Base-by-base conservation (phyloP, 2,888 invertebrate genomes). In the Ferrisia virgata region DNA sequence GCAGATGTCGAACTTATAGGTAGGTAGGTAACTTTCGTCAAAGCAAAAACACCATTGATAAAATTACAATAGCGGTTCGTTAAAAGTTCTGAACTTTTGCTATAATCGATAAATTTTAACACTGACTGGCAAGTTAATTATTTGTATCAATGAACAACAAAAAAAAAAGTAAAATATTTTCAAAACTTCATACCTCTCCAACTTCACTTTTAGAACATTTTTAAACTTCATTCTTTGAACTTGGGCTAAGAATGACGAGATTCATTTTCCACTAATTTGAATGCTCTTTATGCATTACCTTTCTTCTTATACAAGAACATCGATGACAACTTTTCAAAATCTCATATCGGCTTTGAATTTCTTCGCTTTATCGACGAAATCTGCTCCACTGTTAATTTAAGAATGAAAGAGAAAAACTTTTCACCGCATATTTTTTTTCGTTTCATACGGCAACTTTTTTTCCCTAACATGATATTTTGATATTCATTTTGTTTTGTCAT, bases 101-200 rank as follows among this genome's bases (percentile, higher is more conserved):
- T 25, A 64, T 64, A 64, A 64, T 64, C 58, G 58, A 64, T 64
- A 64, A 64, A 64, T 64, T 64, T 64, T 64, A 53, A 28, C 28
- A 64, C 25, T 64, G 58, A 64, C 25, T 64, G 58, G 58, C 58
- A 64, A 64, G 58, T 64, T 64, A 64, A 64, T 64, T 64, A 64
- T 64, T 64, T 64, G 58, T 25, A 64, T 64, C 58, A 25, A 64
- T 28, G 58, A 64, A 64, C 58, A 64, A 18, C 47, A 18, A 47
- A 47, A 47, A 47, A 47, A 64, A n/a, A 64, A 64, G 58, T 13
- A 15, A 13, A 64, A 64, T 64, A 64, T 64, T 64, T 64, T 64
- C 28, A 64, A 64, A 64, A 64, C 25, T 28, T 64, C 11, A 25
- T 28, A 64, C 53, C 28, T 25, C 8, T 25, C n/a, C 2, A 40